Evolutionary conservation across 2,797 vertebrate genomes (phyloP).

Genomic region (Columba guinea): DNA sequence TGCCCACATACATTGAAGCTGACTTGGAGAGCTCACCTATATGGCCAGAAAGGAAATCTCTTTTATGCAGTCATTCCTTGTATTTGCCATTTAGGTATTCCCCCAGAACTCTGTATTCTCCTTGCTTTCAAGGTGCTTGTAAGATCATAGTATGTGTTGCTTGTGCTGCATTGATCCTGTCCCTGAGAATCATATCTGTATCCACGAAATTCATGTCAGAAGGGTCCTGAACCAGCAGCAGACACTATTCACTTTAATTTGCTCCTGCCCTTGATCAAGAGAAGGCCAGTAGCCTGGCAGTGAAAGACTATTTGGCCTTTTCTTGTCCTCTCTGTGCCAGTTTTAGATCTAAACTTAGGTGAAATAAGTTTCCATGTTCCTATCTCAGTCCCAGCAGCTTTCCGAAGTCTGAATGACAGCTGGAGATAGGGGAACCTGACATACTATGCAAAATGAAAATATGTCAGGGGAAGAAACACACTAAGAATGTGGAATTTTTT

Average conservation of each 20-base stretch:
- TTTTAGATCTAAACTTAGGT: background rate
- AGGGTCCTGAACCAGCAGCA: background rate
- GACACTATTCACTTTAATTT: background rate
- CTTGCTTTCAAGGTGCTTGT: background rate
- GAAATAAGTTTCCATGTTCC: background rate
- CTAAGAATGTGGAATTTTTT: background rate
- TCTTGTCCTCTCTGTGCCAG: background rate
- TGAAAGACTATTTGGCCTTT: background rate
- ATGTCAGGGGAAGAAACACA: background rate
- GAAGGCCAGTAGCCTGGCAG: background rate
- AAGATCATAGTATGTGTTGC: background rate
- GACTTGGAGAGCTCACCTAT: background rate
- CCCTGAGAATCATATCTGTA: background rate
- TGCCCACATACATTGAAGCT: background rate
- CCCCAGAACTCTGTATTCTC: background rate
- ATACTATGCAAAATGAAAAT: background rate
- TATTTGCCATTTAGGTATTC: background rate
- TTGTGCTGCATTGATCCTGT: background rate
- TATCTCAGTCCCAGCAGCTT: background rate
- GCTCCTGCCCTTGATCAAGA: background rate
- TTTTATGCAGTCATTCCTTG: background rate
- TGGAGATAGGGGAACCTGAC: background rate
- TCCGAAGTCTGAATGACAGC: background rate
- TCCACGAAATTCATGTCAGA: rapidly evolving
- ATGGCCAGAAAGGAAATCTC: background rate